Evolutionary conservation across 2,797 vertebrate genomes (phyloP), one percentile per base, ranked within the genome.

Genomic region (Sebastes umbrosus): DNA sequence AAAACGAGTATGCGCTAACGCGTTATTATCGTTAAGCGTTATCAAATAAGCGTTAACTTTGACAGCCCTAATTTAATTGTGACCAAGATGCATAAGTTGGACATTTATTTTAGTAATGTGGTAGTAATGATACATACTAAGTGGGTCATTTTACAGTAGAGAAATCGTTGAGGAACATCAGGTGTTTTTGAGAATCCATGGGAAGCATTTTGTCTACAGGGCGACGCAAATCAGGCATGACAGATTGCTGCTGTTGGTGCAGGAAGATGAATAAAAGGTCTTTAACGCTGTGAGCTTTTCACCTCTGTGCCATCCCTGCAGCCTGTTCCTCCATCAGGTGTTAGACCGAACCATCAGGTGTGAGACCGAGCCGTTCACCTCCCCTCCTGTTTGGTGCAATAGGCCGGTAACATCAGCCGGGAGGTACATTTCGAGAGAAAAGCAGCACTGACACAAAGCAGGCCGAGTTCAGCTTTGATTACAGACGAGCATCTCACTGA

Each of bases 401-500:
- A 64, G 69, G 34, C 69, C 54, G 60, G 83, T 80, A 79, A 73
- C 77, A 20, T 54, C 4, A 57, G 57, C 27, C 7, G 50, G 3
- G 71, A 29, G 25, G 22, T 31, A 6, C 4, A 59, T 9, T 4
- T 3, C 2, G 29, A 59, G 20, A 52, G 55, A 36, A 57, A 18
- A 54, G 65, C 62, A 54, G 31, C 73, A 69, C 14, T 65, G 86
- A 73, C 27, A 20, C 73, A 80, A 67, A 50, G 31, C 39, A 31
- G 63, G 46, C 67, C 1, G 25, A 55, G 20, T 27, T 81, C 79
- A 60, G 63, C 79, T 72, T 69, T 82, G 67, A 85, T 85, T 78
- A 81, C 69, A 46, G 18, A 67, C 5, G 7, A 80, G 34, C 10
- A 9, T 63, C 29, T 69, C n/a, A 4, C 20, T 4, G 39, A 18